phyloP scores from a whole-genome alignment of 2,113 vertebrate species.

The Corvus cornix region DNA sequence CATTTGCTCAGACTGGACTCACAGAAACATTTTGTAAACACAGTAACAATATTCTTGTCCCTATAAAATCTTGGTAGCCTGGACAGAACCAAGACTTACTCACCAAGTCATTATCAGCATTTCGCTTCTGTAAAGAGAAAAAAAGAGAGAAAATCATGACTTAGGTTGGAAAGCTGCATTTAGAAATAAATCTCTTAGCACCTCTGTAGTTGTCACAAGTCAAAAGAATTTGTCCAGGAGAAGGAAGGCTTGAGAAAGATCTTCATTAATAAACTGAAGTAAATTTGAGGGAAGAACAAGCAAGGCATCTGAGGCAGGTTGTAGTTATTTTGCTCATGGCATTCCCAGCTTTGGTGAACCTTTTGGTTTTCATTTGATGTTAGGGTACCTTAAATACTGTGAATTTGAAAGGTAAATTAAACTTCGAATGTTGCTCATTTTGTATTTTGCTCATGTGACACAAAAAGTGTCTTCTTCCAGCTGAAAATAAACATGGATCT shows the following conservation, averaged over 20 bases:
- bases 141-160: neutral
- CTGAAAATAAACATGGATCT: neutral
- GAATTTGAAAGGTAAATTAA: neutral
- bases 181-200: neutral
- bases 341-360: neutral
- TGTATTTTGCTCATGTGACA: neutral
- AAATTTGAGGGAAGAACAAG: neutral
- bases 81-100: constrained; percentile 37
- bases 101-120: constrained; percentile 59
- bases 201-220: neutral
- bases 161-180: neutral
- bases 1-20: neutral
- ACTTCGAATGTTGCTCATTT: neutral
- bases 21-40: neutral
- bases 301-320: neutral
- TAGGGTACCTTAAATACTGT: neutral
- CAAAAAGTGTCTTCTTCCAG: neutral
- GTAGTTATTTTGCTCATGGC: neutral
- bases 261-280: neutral
- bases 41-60: neutral
- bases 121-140: constrained; percentile 72
- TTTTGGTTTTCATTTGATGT: neutral
- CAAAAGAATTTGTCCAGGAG: neutral
- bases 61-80: neutral
- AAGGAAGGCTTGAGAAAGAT: neutral